A percentile compares a stretch with the other conserved stretches of the same genome.
phyloP scores from a whole-genome alignment of 2,888 invertebrate species.

The Carcina quercana region DNA sequence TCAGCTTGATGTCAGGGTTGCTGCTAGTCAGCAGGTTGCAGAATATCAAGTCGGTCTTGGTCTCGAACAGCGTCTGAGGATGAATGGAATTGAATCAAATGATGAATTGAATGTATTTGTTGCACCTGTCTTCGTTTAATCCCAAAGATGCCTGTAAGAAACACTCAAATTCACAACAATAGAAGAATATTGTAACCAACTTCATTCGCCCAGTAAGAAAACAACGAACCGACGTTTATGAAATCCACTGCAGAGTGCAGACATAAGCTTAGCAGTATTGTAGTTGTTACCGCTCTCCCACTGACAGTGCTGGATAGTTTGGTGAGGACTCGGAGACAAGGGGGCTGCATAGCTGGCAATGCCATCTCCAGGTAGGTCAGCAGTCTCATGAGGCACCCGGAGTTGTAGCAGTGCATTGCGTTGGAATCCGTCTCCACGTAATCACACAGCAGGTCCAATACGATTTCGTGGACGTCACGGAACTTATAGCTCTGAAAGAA shows the following conservation, averaged over 20 bases:
- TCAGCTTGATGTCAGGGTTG: constrained; percentile 45
- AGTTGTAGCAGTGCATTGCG: constrained; percentile 49
- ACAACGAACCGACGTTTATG: no score
- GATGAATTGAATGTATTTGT: no score
- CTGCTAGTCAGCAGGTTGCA: constrained; percentile 57
- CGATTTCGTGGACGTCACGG: constrained; percentile 56
- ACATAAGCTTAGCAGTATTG: no score
- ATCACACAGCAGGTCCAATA: constrained; percentile 49
- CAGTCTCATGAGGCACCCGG: constrained; percentile 54
- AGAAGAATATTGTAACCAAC: no score
- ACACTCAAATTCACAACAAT: no score
- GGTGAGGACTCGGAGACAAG: constrained; percentile 56
- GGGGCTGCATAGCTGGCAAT: constrained; percentile 56
- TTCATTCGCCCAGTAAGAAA: no score
- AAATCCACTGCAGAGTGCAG: no score
- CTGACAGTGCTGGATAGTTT: constrained; percentile 57
- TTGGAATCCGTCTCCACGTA: constrained; percentile 62
- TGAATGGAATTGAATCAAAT: no score
- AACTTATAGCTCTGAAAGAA: constrained; percentile 56
- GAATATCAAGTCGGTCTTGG: constrained; percentile 57
- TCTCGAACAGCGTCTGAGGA: constrained; percentile 50
- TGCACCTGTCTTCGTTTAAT: no score
- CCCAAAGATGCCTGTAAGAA: no score
- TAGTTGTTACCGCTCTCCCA: constrained; percentile 58
- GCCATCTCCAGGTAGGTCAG: constrained; percentile 63